Percentiles rank a stretch among this genome's conserved stretches.
phyloP scores from a whole-genome alignment of 2,797 vertebrate genomes.

The Hippoglossus hippoglossus region DNA sequence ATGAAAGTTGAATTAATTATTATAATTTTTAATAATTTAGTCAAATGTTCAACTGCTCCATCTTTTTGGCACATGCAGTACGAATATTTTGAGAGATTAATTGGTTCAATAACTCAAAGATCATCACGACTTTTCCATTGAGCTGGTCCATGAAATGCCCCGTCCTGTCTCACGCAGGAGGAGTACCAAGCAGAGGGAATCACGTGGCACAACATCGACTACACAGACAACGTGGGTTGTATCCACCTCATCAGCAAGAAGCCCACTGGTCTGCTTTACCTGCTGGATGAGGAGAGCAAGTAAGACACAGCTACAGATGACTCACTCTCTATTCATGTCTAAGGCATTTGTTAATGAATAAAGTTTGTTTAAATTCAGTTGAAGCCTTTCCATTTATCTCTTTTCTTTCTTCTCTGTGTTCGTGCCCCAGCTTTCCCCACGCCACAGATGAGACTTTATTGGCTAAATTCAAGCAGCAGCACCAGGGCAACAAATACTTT shows the following conservation, averaged over 20 bases:
- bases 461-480: slow-evolving; percentile 98
- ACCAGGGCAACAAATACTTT: slow-evolving; percentile 95
- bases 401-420: not conserved
- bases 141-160: not conserved
- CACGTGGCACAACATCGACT: slow-evolving; percentile 98
- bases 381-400: slow-evolving; percentile 1
- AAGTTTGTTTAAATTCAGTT: slow-evolving; percentile 2
- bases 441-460: slow-evolving; percentile 96
- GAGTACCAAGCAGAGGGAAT: slow-evolving; percentile 97
- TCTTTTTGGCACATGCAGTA: slow-evolving; percentile 1
- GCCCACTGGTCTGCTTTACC: slow-evolving; percentile 95
- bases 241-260: slow-evolving; percentile 99
- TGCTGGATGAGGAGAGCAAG: slow-evolving; percentile 99
- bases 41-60: not conserved
- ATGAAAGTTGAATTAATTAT: slow-evolving; percentile 1
- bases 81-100: too few relatives aligned
- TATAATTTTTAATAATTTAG: not conserved
- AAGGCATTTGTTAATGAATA: not conserved
- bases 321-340: slow-evolving; percentile 11
- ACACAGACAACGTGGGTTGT: slow-evolving; percentile 96
- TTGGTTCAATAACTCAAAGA: not conserved
- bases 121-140: not conserved
- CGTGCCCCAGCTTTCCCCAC: slow-evolving; percentile 90
- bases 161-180: slow-evolving; percentile 82
- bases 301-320: slow-evolving; percentile 76